These are phyloP conservation scores for Saxidomus purpurata DNA, from an alignment of 1,140 invertebrate species.

Conservation along the genomic window DNA sequence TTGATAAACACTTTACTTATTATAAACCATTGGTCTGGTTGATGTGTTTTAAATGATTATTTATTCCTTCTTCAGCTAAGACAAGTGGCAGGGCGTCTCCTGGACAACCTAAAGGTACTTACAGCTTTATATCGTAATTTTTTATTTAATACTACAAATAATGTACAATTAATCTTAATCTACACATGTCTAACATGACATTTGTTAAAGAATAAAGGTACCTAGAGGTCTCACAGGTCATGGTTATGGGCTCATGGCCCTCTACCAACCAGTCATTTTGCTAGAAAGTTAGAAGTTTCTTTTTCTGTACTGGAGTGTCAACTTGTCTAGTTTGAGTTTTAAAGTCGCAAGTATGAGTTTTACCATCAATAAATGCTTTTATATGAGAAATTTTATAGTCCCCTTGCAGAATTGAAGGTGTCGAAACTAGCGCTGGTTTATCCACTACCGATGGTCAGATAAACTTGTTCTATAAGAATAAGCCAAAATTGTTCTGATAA, in stretches of 20 bases:
- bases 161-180: not conserved
- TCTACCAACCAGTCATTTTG: not conserved
- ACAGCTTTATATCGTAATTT: conserved; percentile 23
- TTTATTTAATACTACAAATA: not conserved
- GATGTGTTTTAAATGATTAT: not conserved
- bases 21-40: not conserved
- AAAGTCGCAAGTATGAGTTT: no score
- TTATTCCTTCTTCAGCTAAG: not conserved
- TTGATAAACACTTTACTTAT: no score
- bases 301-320: no score
- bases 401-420: no score
- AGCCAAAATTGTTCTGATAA: not conserved
- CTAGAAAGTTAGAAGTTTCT: no score
- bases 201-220: no score
- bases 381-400: no score
- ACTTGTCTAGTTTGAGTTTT: no score
- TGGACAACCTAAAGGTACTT: conserved; percentile 39
- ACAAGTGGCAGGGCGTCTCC: conserved; percentile 26
- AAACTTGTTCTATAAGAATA: not conserved
- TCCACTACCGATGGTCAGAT: not conserved
- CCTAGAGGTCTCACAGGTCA: not conserved
- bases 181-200: no score
- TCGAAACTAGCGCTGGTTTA: not conserved
- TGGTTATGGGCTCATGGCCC: not conserved
- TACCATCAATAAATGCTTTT: no score